Base-by-base conservation (phyloP, 2,888 invertebrate genomes). In the Microplitis manilae region DNA sequence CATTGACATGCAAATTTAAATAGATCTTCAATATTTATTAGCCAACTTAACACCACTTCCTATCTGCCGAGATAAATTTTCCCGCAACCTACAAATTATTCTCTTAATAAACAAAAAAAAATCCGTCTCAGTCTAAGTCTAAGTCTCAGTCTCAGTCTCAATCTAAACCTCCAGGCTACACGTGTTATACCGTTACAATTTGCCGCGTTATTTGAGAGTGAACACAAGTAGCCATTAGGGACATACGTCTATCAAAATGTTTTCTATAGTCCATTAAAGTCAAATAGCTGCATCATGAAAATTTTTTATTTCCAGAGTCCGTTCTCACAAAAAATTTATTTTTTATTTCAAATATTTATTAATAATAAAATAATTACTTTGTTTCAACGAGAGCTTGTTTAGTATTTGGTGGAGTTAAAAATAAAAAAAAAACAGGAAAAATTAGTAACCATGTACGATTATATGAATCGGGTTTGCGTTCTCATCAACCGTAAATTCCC, bases 151-250 rank as follows among this genome's bases (percentile, higher is more conserved):
- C 30, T 30, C 30, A 30, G 30, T 30, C 30, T 30, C 30, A 30
- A 30, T 30, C 30, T 30, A 30, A 30, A 4, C 30, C 79, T 79
- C 78, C 75, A 77, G 81, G 73, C 78, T 73, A 76, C 69, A 73
- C 79, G 77, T 77, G 78, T 30, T 30, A 4, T 30, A 30, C 30
- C 30, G 30, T 30, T 30, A 30, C 30, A 30, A 30, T 30, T 30
- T 30, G 30, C 30, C 30, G 30, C 30, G 30, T 30, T 67, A 61
- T n/a, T 17, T 64, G 59, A 61, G 41, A 67, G 20, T n/a, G 59
- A 70, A 70, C 59, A 70, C 70, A 41, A 70, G 60, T 70, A 70
- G 70, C 70, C 41, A 70, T 70, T 70, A 70, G 20, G 59, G 59
- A 7, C 50, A 60, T 70, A 20, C 20, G 70, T 70, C 59, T 50